phyloP scores from a whole-genome alignment of 2,797 vertebrate genomes.

The Philypnodon macrostomus region DNA sequence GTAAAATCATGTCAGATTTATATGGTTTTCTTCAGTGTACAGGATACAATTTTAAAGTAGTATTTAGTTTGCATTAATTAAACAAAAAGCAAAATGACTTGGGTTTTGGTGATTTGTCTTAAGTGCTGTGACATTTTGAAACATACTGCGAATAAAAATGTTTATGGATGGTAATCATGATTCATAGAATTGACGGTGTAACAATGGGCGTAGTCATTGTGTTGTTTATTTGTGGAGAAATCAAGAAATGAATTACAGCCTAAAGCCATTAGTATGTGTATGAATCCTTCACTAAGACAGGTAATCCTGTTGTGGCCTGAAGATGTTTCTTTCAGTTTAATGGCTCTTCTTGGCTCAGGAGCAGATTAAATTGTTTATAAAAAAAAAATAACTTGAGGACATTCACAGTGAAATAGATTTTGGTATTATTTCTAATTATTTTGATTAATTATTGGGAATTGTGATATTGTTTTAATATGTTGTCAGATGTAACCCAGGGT shows the following conservation, averaged over 20 bases:
- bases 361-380: constrained; percentile 9
- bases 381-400: not conserved
- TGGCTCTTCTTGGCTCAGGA: constrained; percentile 4
- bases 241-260: constrained; percentile 3
- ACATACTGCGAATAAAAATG: not conserved
- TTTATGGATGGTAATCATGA: not conserved
- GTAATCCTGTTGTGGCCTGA: constrained; percentile 34
- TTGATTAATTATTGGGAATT: too few relatives aligned
- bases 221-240: not conserved
- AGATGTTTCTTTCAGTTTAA: constrained; percentile 13
- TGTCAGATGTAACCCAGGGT: too few relatives aligned
- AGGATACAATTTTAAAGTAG: too few relatives aligned
- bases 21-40: too few relatives aligned
- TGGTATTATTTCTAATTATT: not conserved
- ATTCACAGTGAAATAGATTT: constrained; percentile 2
- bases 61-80: not conserved
- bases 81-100: not conserved
- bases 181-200: too few relatives aligned
- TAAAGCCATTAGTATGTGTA: constrained; percentile 11
- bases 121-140: too few relatives aligned
- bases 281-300: constrained; percentile 47
- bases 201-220: not conserved
- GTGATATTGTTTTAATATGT: too few relatives aligned
- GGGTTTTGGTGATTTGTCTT: too few relatives aligned
- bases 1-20: not conserved